Evolutionary conservation across 1,140 invertebrate species (phyloP).

Genomic region (Eriocheir sinensis): DNA sequence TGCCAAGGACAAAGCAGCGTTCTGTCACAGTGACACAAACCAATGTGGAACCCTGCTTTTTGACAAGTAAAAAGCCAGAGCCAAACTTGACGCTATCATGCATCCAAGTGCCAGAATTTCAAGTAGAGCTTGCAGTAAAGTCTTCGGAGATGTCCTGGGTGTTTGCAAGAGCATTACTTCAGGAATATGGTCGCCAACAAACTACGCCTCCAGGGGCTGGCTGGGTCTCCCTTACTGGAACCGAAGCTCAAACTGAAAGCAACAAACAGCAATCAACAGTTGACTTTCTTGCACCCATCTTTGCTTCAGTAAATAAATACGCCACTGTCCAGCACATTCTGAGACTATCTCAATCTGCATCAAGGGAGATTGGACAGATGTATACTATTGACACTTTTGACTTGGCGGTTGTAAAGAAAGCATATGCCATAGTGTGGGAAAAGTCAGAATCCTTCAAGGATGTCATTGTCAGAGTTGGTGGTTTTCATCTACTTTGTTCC

Average conservation of each 20-base stretch:
- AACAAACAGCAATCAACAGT: conserved; percentile 20
- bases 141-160: conserved; percentile 41
- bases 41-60: conserved; percentile 13
- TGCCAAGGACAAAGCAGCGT: conserved; percentile 43
- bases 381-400: conserved; percentile 35
- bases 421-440: conserved; percentile 29
- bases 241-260: background rate
- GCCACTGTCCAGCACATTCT: conserved; percentile 47
- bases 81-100: conserved; percentile 14
- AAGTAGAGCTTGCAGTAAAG: background rate
- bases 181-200: conserved; percentile 34
- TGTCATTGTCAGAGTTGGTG: background rate
- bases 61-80: conserved; percentile 29
- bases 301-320: conserved; percentile 36
- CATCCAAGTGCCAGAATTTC: conserved; percentile 23
- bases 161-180: background rate
- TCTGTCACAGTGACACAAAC: background rate
- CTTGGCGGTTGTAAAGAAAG: conserved; percentile 46
- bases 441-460: conserved; percentile 40
- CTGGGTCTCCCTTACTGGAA: conserved; percentile 49
- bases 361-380: conserved; percentile 20
- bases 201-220: conserved; percentile 39
- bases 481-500: too few relatives aligned
- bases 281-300: conserved; percentile 21
- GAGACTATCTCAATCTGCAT: conserved; percentile 46